phyloP scores from a whole-genome alignment of 2,888 invertebrate species.

The Pelosia muscerda region DNA sequence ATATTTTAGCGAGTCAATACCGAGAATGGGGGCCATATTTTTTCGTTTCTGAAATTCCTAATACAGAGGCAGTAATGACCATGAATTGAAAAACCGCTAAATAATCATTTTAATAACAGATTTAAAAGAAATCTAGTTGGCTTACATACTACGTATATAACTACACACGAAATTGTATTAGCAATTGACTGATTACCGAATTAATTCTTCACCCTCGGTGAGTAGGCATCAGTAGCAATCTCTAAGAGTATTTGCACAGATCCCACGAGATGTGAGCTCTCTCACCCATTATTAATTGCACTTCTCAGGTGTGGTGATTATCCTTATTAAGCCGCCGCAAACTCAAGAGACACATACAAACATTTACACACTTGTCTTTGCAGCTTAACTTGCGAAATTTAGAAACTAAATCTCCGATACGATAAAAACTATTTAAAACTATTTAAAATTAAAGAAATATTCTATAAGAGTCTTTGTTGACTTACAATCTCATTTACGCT shows the following conservation, averaged over 20 bases:
- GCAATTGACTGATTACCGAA: conserved; percentile 57
- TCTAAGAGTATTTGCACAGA: conserved; percentile 67
- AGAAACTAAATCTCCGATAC: conserved; percentile 17
- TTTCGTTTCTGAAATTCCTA: conserved; percentile 43
- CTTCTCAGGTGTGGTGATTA: conserved; percentile 83
- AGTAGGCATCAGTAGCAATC: conserved; percentile 54
- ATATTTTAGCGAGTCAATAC: conserved; percentile 9
- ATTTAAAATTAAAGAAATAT: conserved; percentile 38
- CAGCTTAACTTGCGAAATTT: conserved; percentile 18
- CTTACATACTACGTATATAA: conserved; percentile 50
- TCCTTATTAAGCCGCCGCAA: conserved; percentile 82
- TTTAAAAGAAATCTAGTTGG: conserved; percentile 47
- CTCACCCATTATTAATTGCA: conserved; percentile 84
- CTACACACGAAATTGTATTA: conserved; percentile 53
- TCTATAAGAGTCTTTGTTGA: conserved; percentile 55
- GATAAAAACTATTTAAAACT: conserved; percentile 34
- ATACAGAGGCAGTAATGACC: conserved; percentile 46
- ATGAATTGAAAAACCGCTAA: conserved; percentile 46
- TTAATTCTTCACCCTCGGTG: conserved; percentile 57
- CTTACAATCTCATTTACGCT: conserved; percentile 56
- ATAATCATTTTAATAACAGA: conserved; percentile 45
- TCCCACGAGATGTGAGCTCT: conserved; percentile 57
- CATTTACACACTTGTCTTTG: conserved; percentile 64
- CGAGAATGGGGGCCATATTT: conserved; percentile 39
- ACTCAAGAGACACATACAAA: conserved; percentile 65